phyloP scores from a whole-genome alignment of 2,888 invertebrate species.

The Lamellibrachia columna region DNA sequence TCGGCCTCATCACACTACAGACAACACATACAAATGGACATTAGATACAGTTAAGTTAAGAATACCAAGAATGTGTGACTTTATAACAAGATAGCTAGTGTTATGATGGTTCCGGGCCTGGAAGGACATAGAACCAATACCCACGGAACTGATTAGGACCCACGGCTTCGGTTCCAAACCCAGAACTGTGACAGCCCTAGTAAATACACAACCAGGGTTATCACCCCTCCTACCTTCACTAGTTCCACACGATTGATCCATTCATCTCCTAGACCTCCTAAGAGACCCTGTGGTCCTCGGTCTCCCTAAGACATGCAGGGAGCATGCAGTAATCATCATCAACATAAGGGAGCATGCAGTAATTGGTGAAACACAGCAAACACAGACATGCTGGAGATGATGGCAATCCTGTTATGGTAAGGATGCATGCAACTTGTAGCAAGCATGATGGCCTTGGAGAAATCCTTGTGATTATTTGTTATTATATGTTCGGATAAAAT shows the following conservation, averaged over 20 bases:
- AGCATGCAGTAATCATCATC: conserved; percentile 23
- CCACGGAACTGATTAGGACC: too few species aligned
- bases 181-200: not conserved
- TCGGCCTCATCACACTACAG: too few species aligned
- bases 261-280: conserved; percentile 32
- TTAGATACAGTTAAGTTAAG: too few species aligned
- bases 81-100: too few species aligned
- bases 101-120: too few species aligned
- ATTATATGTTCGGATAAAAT: conserved; percentile 20
- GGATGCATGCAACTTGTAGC: not conserved
- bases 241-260: conserved; percentile 31
- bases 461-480: conserved; percentile 8
- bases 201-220: not conserved
- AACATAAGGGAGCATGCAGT: conserved; percentile 27
- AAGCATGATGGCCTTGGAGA: conserved; percentile 2
- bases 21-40: too few species aligned
- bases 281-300: conserved; percentile 54
- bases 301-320: conserved; percentile 48
- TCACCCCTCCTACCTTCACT: conserved; percentile 27
- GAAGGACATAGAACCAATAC: too few species aligned
- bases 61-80: too few species aligned
- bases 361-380: not conserved
- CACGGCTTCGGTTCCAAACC: too few species aligned
- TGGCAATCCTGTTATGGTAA: not conserved
- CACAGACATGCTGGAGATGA: not conserved